These are phyloP conservation scores for Phrynocephalus forsythii DNA, from an alignment of 2,797 vertebrate species.

Conservation along the genomic window DNA sequence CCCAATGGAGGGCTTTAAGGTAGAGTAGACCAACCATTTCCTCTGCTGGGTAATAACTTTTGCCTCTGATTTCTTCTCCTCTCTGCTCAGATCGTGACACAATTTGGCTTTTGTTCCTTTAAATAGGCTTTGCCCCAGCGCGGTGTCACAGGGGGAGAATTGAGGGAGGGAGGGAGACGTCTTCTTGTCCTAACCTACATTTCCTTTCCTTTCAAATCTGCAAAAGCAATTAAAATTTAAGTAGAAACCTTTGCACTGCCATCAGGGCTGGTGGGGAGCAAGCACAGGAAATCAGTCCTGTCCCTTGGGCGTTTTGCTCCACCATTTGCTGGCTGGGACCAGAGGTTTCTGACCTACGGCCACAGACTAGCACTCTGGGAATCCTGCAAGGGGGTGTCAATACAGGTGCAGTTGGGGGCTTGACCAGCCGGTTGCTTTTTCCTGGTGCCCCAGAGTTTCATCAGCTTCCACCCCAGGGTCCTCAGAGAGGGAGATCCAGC, in stretches of 20 bases:
- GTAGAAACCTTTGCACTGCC: conserved; percentile 40
- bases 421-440: not conserved
- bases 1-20: not conserved
- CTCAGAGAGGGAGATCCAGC: not conserved
- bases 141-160: not conserved
- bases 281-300: not conserved
- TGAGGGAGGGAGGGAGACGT: not conserved
- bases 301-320: not conserved
- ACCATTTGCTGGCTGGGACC: not conserved
- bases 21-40: conserved; percentile 7
- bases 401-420: not conserved
- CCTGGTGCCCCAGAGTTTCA: not conserved
- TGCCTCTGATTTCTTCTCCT: not conserved
- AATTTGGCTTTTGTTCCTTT: conserved; percentile 5
- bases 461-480: not conserved
- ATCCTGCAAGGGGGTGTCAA: not conserved
- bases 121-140: conserved; percentile 23
- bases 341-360: not conserved
- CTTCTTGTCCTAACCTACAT: conserved; percentile 42
- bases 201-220: conserved; percentile 34
- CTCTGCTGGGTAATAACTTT: not conserved
- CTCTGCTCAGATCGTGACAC: not conserved
- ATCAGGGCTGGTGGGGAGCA: not conserved
- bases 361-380: not conserved
- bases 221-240: conserved; percentile 51